Base-by-base conservation (phyloP, 2,113 vertebrate genomes). In the Ophthalmolycus amberensis region DNA sequence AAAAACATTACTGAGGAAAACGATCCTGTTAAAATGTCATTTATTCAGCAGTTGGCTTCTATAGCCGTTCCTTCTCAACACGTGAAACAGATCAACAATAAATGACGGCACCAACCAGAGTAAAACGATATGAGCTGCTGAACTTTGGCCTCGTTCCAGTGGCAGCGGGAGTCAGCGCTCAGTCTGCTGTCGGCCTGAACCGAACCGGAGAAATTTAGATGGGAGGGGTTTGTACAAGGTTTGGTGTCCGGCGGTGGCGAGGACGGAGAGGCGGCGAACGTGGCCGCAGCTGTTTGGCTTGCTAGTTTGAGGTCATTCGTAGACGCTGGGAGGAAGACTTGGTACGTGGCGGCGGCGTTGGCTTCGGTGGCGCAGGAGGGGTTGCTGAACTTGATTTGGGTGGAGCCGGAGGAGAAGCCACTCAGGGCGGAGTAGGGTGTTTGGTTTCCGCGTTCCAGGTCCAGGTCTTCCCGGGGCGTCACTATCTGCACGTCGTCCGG, bases 51-150 rank as follows among this genome's bases (percentile, higher is more conserved):
- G 32, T 34, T 34, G 32, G 32, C 32, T 34, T 34, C 32, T 34
- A 34, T 34, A 34, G 32, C 32, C 5, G 32, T 34, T 34, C 32
- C 32, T 34, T 34, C 32, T 34, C 5, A 34, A 46, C 44, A 46
- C 14, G 44, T 16, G 14, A 15, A 46, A 46, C 14, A 5, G 5
- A 48, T 48, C 1, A 42, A n/a, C 0, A 63, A 25, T 2, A 14
- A 32, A 40, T 4, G 15, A 20, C 6, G 10, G 56, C 46, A 83
- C 91, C 40, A 37, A 93, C 92, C 75, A 0, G 90, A 79, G 85
- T 91, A 92, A 84, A 92, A 93, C 0, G 85, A 80, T 10, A 93
- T 91, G 75, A 93, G 90, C 79, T 89, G 90, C 69, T 89, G 90
- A 6, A 91, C 88, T 82, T 91, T 92, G 75, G 69, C 70, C 18